phyloP scores from a whole-genome alignment of 2,113 vertebrate genomes.

The Epinephelus fuscoguttatus region DNA sequence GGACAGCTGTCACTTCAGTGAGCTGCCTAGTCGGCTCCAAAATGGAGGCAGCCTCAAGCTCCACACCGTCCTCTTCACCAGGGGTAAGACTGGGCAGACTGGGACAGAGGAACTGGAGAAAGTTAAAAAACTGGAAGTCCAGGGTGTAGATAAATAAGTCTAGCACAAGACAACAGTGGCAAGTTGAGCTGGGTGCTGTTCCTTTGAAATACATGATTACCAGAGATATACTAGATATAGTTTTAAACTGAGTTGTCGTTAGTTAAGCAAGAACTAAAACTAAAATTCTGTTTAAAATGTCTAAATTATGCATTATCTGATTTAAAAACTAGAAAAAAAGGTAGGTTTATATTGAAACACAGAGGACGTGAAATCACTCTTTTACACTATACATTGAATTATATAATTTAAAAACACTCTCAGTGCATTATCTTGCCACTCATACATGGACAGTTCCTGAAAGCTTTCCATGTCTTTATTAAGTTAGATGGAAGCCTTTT shows the following conservation, averaged over 20 bases:
- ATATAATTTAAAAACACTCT: slow-evolving; percentile 20
- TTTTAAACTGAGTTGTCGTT: not conserved
- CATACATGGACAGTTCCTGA: slow-evolving; percentile 14
- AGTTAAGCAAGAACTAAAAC: not conserved
- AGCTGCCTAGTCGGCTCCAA: slow-evolving; percentile 93
- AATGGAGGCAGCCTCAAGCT: slow-evolving; percentile 94
- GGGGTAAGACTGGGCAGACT: slow-evolving; percentile 82
- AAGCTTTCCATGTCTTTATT: slow-evolving; percentile 37
- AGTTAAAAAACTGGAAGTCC: not conserved
- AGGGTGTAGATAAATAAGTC: not conserved
- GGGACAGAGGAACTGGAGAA: not conserved
- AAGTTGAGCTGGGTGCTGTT: not conserved
- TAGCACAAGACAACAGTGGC: not conserved
- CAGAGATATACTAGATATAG: not conserved
- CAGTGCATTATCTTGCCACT: not conserved
- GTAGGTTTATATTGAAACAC: not conserved
- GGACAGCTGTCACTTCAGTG: slow-evolving; percentile 96
- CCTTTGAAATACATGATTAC: not conserved
- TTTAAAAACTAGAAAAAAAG: not conserved
- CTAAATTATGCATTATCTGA: not conserved
- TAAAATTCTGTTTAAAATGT: not conserved
- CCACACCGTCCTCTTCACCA: slow-evolving; percentile 93
- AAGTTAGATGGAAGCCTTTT: slow-evolving; percentile 45
- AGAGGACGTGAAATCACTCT: slow-evolving; percentile 11
- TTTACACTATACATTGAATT: not conserved